Evolutionary conservation across 2,797 vertebrate species (phyloP), one percentile per base, ranked within the genome.

Genomic region (Sciurus carolinensis): DNA sequence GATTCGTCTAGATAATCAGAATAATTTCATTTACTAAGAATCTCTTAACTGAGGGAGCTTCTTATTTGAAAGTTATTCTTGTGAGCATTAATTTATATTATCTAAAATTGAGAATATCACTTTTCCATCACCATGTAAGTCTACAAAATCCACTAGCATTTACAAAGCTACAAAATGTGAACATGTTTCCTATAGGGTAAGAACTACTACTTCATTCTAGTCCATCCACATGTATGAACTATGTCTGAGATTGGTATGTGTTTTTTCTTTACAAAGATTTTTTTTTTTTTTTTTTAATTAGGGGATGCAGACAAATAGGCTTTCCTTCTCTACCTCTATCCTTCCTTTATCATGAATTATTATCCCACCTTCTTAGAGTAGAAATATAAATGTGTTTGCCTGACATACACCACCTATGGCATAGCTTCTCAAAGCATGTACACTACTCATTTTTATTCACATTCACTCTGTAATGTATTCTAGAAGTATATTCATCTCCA

Each of bases 401-500:
- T 66, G 96, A 73, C 92, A 62, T 62, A 92, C 44, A 77, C 66
- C 91, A 77, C 75, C 66, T 20, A 57, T 71, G 59, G n/a, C 66
- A 79, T 3, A 3, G 67, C 77, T 93, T 93, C 92, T 86, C 42
- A 39, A 66, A 28, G 85, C 66, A 80, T 85, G 13, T 62, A 87
- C 79, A 10, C 95, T 90, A 82, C 93, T 94, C 97, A 80, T 95
- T 96, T 97, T 97, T 98, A 96, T 95, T 97, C 97, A 84, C 95
- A 94, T 94, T 96, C 88, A 62, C 79, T 96, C 94, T 93, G 85
- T 97, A 97, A 97, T 97, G 28, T 92, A 97, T 92, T 97, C 95
- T 75, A 0, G 95, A 97, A 98, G 97, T 92, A 97, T 62, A 80
- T 97, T 98, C 96, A 84, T 98, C 97, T 96, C 96, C 9, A 26